Evolutionary conservation across 2,113 vertebrate genomes (phyloP).

Genomic region (Oxygymnocypris stewartii): DNA sequence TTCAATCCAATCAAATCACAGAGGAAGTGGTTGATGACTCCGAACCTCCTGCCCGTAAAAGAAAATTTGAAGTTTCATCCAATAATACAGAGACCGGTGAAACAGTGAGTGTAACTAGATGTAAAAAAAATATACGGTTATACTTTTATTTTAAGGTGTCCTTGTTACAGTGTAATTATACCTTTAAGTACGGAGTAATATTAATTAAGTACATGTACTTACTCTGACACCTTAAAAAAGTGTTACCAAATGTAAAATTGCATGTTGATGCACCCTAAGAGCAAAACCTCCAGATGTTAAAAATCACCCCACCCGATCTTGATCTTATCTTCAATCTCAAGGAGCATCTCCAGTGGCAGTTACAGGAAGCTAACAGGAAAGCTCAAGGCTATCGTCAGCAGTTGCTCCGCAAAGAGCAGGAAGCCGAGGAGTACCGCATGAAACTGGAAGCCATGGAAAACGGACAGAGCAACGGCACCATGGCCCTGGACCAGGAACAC

Average conservation of each 20-base stretch:
- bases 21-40: conserved; percentile 77
- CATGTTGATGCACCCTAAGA: too few species aligned
- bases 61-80: conserved; percentile 66
- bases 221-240: too few species aligned
- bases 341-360: conserved; percentile 79
- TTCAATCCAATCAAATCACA: conserved; percentile 81
- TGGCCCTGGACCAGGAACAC: conserved; percentile 63
- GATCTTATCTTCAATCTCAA: conserved; percentile 30
- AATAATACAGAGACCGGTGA: conserved; percentile 65
- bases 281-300: background rate
- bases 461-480: conserved; percentile 66
- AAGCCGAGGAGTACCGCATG: conserved; percentile 83
- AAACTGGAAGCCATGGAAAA: conserved; percentile 81
- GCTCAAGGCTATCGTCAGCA: conserved; percentile 85
- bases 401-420: conserved; percentile 84
- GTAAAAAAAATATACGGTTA: background rate
- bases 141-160: too few species aligned
- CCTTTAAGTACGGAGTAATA: too few species aligned
- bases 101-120: conserved; percentile 69
- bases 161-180: too few species aligned
- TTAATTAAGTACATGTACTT: too few species aligned
- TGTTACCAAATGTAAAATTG: too few species aligned
- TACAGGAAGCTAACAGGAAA: conserved; percentile 81
- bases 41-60: conserved; percentile 75
- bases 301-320: background rate